phyloP scores from a whole-genome alignment of 2,888 invertebrate species.

The Diarsia rubi region DNA sequence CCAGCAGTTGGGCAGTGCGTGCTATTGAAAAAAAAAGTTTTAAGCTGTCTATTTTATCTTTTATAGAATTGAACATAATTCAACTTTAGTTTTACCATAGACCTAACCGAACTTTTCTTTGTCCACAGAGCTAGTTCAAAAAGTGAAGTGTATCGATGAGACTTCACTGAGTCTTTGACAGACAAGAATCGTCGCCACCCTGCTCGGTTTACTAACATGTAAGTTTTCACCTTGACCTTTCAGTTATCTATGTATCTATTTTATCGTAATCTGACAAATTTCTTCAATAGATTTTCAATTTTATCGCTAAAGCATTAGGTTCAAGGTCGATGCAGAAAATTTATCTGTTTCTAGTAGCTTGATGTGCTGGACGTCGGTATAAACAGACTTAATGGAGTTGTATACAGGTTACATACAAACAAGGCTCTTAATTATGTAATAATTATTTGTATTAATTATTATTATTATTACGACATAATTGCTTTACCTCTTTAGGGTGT shows the following conservation, averaged over 20 bases:
- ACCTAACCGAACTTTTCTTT: conserved; percentile 63
- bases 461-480: background rate
- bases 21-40: background rate
- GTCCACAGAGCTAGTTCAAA: conserved; percentile 78
- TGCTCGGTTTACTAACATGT: conserved; percentile 83
- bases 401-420: background rate
- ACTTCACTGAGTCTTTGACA: conserved; percentile 76
- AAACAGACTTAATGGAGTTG: background rate
- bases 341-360: too few species aligned
- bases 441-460: too few species aligned
- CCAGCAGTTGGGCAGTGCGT: background rate
- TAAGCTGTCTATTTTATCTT: background rate
- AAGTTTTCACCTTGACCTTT: conserved; percentile 70
- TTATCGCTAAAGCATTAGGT: too few species aligned
- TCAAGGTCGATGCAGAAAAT: too few species aligned
- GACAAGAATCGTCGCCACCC: conserved; percentile 81
- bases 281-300: too few species aligned
- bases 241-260: background rate
- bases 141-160: conserved; percentile 84
- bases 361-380: too few species aligned
- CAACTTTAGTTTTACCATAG: background rate
- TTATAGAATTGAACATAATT: too few species aligned
- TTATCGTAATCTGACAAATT: too few species aligned
- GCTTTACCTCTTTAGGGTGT: background rate
- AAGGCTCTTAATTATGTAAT: background rate